A percentile compares a stretch with the other conserved stretches of the same genome.
These are phyloP conservation scores for Vombatus ursinus DNA, from an alignment of 2,113 vertebrate genomes.

Conservation along the genomic window DNA sequence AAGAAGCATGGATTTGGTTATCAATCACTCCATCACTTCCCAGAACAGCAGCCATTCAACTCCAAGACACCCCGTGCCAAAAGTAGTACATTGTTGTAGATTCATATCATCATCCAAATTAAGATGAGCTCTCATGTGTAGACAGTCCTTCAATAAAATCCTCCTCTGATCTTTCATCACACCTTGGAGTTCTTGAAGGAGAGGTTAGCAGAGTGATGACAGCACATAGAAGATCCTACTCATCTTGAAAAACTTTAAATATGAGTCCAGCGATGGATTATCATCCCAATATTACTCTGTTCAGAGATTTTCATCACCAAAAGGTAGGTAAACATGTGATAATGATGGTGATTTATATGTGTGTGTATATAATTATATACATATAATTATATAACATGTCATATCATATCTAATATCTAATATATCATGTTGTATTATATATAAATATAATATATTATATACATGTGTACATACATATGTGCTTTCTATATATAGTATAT, in stretches of 20 bases:
- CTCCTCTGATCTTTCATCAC: not conserved
- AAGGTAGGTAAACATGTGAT: not conserved
- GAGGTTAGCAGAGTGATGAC: not conserved
- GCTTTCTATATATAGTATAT: too few relatives aligned
- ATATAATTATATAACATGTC: too few relatives aligned
- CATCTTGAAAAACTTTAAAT: not conserved
- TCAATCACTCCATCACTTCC: slow-evolving; percentile 13
- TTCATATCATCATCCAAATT: not conserved
- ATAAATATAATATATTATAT: too few relatives aligned
- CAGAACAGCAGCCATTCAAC: slow-evolving; percentile 6
- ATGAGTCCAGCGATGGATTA: not conserved
- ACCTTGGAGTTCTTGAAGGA: not conserved
- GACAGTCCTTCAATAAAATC: not conserved
- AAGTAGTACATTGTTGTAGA: not conserved
- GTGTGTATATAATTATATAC: too few relatives aligned
- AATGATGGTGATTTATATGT: not conserved
- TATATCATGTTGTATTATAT: too few relatives aligned
- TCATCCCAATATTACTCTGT: not conserved
- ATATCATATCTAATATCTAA: too few relatives aligned
- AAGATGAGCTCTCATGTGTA: not conserved
- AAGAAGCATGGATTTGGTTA: not conserved
- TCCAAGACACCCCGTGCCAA: not conserved
- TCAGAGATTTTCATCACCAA: not conserved
- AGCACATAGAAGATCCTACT: not conserved
- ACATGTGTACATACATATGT: too few relatives aligned